Base-by-base conservation (phyloP, 2,113 vertebrate genomes). In the Hipposideros armiger region DNA sequence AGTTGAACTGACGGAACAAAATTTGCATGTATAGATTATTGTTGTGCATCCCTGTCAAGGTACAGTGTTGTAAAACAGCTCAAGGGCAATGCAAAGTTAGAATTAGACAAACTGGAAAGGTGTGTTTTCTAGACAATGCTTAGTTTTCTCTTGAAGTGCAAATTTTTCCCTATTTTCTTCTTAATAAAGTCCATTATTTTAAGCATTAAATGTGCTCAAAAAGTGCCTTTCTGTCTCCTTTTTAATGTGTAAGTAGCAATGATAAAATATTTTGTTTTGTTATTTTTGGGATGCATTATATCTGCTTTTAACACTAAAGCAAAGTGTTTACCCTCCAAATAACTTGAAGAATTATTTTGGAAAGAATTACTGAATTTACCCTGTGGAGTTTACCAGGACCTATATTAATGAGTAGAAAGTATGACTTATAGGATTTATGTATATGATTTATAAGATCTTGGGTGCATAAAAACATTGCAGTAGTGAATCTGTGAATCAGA, bases 221-320 rank as follows among this genome's bases (percentile, higher is more conserved):
- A 97, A 89, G 26, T 96, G 7, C 26, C 24, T 90, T 97, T 97
- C 4, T 60, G 83, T 66, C 2, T 92, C 36, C 58, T 87, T 97
- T 96, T 95, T 45, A 90, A 97, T 96, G 73, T 72, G 16, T 10
- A 19, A 70, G 47, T 91, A 92, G 32, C 74, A 76, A n/a, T 64
- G 72, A 77, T 60, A 36, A 93, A 87, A 77, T 40, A 17, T 50
- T 83, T 69, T 42, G 56, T 36, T 62, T 52, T 67, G 50, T 42
- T 40, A 45, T 96, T 95, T 95, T 96, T 62, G 81, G 70, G 73
- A 81, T 73, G 87, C 74, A 83, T 47, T 67, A 0, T 64, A 10
- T 92, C 16, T 58, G 72, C 96, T 97, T 96, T 36, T 95, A 74
- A 96, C 95, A 96, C 90, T 96, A 96, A 96, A 82, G 80, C 90